A percentile compares a stretch with the other conserved stretches of the same genome.
These are phyloP conservation scores for Heteractis magnifica DNA, from an alignment of 92 coral and sea anemone genomes.

Conservation along the genomic window DNA sequence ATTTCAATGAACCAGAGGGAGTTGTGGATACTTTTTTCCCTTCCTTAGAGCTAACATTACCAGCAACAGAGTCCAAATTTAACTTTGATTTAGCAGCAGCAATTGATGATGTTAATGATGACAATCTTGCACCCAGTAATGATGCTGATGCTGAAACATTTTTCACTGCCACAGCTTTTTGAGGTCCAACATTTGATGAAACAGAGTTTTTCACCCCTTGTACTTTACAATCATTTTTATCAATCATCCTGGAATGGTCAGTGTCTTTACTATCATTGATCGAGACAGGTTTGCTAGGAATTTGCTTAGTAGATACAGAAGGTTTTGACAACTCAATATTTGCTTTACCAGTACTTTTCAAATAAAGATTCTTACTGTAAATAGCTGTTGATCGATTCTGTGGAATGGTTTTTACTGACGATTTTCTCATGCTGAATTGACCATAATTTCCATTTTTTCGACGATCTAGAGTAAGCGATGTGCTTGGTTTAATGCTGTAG, in stretches of 20 bases:
- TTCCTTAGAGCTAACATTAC: neutral
- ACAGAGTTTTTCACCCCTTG: neutral
- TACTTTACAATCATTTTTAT: neutral
- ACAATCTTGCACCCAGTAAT: conserved; percentile 27
- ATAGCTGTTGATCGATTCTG: neutral
- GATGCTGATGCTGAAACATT: conserved; percentile 1
- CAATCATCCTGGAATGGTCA: neutral
- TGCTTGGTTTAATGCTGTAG: neutral
- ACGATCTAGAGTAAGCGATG: neutral
- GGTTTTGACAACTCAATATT: neutral
- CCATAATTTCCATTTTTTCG: neutral
- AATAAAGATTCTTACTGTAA: neutral
- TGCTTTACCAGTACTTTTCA: neutral
- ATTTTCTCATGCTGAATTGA: neutral
- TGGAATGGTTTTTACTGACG: neutral
- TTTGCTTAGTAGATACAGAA: neutral
- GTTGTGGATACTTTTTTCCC: neutral
- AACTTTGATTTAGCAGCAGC: conserved; percentile 35
- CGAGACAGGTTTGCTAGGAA: neutral
- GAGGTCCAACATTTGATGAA: neutral
- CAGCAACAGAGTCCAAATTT: neutral
- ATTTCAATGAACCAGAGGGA: neutral
- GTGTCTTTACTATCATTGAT: neutral
- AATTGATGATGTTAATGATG: conserved; percentile 33
- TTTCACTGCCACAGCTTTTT: neutral